Evolutionary conservation across 2,888 invertebrate genomes (phyloP).

Genomic region (Dolichopus griseipennis): DNA sequence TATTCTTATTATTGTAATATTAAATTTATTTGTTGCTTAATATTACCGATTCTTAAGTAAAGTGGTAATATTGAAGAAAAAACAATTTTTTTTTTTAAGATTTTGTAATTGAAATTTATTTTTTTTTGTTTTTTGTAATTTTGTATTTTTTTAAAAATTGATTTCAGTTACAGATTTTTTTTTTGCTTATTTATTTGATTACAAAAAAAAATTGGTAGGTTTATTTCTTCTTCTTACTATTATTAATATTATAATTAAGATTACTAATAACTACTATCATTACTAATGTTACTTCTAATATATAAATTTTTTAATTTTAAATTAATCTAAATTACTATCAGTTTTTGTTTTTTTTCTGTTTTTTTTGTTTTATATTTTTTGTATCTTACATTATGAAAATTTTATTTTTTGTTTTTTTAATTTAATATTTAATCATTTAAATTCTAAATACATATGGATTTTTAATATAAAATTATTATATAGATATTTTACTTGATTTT

Average conservation of each 20-base stretch:
- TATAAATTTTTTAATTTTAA: neutral
- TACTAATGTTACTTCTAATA: neutral
- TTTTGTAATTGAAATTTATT: too few species aligned
- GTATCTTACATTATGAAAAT: neutral
- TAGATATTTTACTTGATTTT: neutral
- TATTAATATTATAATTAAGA: neutral
- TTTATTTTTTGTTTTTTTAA: neutral
- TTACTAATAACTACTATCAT: neutral
- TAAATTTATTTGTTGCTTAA: too few species aligned
- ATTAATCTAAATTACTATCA: slow-evolving; percentile 1
- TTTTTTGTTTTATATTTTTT: too few species aligned
- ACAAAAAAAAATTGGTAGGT: neutral
- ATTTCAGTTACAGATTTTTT: neutral
- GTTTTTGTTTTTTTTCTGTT: neutral
- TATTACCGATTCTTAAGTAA: too few species aligned
- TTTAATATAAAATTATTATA: slow-evolving; percentile 1
- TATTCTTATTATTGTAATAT: too few species aligned
- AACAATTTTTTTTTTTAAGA: too few species aligned
- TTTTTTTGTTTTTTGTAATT: too few species aligned
- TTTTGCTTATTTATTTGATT: neutral
- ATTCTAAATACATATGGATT: neutral
- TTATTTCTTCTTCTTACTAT: neutral
- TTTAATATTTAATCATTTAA: neutral
- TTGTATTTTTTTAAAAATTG: neutral
- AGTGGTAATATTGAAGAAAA: too few species aligned